Conservation (phyloP, 2,797 vertebrate species). For the Thamnophis elegans region DNA sequence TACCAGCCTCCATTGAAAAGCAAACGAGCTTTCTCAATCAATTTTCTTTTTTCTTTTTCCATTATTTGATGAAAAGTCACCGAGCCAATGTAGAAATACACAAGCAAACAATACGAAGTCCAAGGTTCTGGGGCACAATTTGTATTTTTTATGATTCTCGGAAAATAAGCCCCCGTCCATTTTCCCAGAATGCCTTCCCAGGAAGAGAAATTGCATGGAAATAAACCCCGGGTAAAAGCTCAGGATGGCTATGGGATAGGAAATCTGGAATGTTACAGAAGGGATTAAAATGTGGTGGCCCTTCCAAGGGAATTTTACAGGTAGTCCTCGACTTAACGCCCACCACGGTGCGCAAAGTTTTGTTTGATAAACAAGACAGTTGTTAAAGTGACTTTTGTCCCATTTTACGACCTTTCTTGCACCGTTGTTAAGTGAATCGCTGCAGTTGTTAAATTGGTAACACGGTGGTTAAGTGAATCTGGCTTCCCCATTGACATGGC, state of each 20-base stretch:
- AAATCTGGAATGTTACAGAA: background rate
- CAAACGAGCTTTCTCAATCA: background rate
- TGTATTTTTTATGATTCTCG: background rate
- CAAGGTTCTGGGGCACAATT: background rate
- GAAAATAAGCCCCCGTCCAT: background rate
- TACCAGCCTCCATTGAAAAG: background rate
- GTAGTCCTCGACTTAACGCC: background rate
- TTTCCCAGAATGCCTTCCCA: background rate
- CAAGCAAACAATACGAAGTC: background rate
- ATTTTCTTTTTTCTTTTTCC: background rate
- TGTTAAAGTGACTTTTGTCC: background rate
- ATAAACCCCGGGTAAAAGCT: background rate
- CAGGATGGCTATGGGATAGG: rapidly evolving
- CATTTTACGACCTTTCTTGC: background rate
- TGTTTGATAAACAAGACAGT: background rate
- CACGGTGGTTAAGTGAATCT: background rate
- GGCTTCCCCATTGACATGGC: too few relatives aligned
- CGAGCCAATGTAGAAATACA: background rate
- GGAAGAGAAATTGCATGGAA: background rate
- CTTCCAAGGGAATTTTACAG: background rate
- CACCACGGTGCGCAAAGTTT: background rate
- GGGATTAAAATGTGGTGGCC: background rate
- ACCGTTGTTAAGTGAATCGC: background rate
- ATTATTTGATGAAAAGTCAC: background rate
- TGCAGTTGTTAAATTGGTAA: rapidly evolving